phyloP scores from a whole-genome alignment of 2,888 invertebrate species.

The Drepanosiphum platanoidis region DNA sequence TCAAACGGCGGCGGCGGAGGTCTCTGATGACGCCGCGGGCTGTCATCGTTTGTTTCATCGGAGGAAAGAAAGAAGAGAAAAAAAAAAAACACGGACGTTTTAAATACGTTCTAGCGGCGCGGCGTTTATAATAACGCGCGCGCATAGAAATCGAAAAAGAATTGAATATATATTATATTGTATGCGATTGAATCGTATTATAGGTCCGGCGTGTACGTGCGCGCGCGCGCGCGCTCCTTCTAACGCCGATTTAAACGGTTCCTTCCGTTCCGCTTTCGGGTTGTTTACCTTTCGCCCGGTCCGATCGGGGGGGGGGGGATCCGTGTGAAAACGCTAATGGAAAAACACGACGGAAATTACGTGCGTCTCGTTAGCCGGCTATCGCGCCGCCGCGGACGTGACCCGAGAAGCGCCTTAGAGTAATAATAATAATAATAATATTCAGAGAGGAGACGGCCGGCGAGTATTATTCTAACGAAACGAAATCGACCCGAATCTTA shows the following conservation, averaged over 20 bases:
- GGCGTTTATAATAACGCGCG: constrained; percentile 24
- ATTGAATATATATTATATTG: too few relatives aligned
- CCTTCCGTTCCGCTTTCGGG: constrained; percentile 62
- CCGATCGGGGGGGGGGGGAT: not conserved
- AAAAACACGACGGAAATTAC: constrained; percentile 5
- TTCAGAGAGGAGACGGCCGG: too few relatives aligned
- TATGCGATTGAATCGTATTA: constrained; percentile 29
- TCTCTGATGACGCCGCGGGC: constrained; percentile 45
- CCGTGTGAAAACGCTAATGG: constrained; percentile 60
- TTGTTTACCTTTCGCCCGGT: constrained; percentile 53
- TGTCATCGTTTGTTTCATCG: constrained; percentile 61
- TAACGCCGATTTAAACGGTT: constrained; percentile 61
- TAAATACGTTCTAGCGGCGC: too few relatives aligned
- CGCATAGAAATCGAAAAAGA: constrained; percentile 25
- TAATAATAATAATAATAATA: too few relatives aligned
- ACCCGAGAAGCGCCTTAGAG: too few relatives aligned
- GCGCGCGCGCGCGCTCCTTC: not conserved
- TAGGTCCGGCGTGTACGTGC: not conserved
- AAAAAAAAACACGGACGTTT: constrained; percentile 15
- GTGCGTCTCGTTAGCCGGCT: too few relatives aligned
- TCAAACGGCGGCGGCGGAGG: constrained; percentile 29
- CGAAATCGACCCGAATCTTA: too few relatives aligned
- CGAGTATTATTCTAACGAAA: too few relatives aligned
- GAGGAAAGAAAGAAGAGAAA: constrained; percentile 14
- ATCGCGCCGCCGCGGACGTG: not conserved